Percentiles rank a stretch among this genome's conserved stretches.
Conservation (phyloP, 2,888 invertebrate species). For the Bellardia bayeri region DNA sequence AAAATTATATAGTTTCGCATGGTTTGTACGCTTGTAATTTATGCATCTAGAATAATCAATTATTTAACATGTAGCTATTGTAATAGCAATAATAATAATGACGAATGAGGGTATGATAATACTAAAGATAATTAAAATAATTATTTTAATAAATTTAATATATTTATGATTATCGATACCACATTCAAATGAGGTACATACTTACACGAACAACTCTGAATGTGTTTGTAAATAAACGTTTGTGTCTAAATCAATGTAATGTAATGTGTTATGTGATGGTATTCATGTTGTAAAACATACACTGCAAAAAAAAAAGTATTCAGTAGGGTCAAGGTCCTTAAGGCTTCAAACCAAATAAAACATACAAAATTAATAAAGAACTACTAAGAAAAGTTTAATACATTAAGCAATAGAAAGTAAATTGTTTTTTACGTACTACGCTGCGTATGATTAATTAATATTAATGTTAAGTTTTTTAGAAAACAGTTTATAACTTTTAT, state of each 20-base stretch:
- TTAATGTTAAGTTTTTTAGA: no score
- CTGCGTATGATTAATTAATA: no score
- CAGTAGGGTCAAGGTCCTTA: no score
- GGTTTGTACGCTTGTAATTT: background rate
- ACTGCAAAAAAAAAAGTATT: background rate
- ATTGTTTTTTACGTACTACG: no score
- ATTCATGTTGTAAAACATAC: background rate
- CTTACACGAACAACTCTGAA: background rate
- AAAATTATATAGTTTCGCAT: no score
- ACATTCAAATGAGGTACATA: conserved; percentile 38
- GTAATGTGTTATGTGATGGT: background rate
- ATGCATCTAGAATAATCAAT: conserved; percentile 18
- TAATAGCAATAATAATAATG: background rate
- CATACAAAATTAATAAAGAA: no score
- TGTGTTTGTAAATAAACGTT: background rate
- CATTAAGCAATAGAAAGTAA: no score
- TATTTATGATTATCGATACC: conserved; percentile 53
- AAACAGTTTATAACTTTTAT: no score
- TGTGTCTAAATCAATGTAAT: background rate
- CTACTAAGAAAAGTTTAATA: no score
- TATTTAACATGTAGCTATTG: background rate
- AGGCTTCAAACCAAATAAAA: no score
- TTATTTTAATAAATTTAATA: conserved; percentile 59
- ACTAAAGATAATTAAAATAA: conserved; percentile 61
- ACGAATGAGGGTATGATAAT: conserved; percentile 9